These are phyloP conservation scores for Fistularia commersonii DNA, from an alignment of 2,797 vertebrate species.

Conservation along the genomic window DNA sequence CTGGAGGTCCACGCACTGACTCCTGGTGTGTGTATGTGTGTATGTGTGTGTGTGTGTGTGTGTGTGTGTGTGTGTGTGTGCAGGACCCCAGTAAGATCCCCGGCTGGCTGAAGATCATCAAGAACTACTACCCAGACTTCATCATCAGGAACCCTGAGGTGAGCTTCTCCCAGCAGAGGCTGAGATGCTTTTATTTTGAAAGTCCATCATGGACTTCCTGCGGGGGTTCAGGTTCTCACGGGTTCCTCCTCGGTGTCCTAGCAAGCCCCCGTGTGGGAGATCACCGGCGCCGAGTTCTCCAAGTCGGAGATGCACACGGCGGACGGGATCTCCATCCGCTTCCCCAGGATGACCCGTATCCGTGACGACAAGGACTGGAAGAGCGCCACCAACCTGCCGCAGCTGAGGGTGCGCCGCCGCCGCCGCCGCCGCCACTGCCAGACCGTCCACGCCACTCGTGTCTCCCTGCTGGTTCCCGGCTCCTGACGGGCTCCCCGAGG, in stretches of 20 bases:
- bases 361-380: slow-evolving; percentile 98
- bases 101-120: slow-evolving; percentile 92
- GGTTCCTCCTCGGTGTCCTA: slow-evolving; percentile 43
- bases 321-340: slow-evolving; percentile 98
- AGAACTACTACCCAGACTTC: slow-evolving; percentile 98
- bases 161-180: slow-evolving; percentile 51
- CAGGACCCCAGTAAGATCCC: slow-evolving; percentile 97
- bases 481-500: neutral
- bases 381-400: slow-evolving; percentile 87
- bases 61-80: slow-evolving; percentile 10
- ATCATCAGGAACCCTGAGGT: slow-evolving; percentile 93
- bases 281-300: slow-evolving; percentile 96
- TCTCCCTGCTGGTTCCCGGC: no score
- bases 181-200: slow-evolving; percentile 75
- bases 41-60: no score
- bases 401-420: slow-evolving; percentile 81
- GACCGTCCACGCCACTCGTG: neutral
- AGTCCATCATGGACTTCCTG: neutral
- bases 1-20: neutral
- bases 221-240: neutral
- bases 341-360: slow-evolving; percentile 94
- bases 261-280: slow-evolving; percentile 96
- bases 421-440: neutral
- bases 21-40: slow-evolving; percentile 9
- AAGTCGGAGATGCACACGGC: slow-evolving; percentile 95